Base-by-base conservation (phyloP, 2,797 vertebrate species). In the Lepus townsendii region DNA sequence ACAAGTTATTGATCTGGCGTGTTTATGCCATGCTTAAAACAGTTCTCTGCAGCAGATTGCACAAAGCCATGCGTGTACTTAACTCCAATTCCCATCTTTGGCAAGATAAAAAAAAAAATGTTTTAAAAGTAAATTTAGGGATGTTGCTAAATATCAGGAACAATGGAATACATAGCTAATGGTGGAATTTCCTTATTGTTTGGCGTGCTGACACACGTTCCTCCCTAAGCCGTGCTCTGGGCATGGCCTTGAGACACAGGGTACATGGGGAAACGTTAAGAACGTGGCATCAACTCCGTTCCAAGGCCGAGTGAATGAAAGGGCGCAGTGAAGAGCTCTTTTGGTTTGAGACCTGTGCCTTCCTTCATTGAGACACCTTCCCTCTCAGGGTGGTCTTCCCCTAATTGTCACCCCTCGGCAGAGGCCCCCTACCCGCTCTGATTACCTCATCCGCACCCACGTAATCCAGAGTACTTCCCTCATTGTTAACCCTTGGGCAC, bases 1-100 rank as follows among this genome's bases (percentile, higher is more conserved):
- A 91, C 90, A 83, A 95, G 91, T 78, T 94, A 87, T 82, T 97
- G 97, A 95, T 94, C 47, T 96, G 91, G 92, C 82, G 50, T 97
- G 95, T 83, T 93, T 90, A 87, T 35, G 76, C 93, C 32, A 0
- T 84, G 86, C 97, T 98, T 96, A 95, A 96, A 95, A 91, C 89
- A 77, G 79, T 92, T 71, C 95, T 96, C 83, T 95, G 96, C 96
- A 97, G 96, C 91, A 97, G 95, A 91, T 98, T 97, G 95, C 95
- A 91, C 95, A 97, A 95, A 97, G 97, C 95, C 96, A 93, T 97
- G 97, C 97, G 93, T 98, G 84, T 93, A 88, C 68, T 97, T 97
- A 68, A 86, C 96, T 83, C 91, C 30, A 38, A 95, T 97, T 84
- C 69, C 88, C 90, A 76, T 91, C 93, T 97, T 97, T 97, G 97